These are phyloP conservation scores for Rynchops niger DNA, from an alignment of 2,113 vertebrate species.

Conservation along the genomic window DNA sequence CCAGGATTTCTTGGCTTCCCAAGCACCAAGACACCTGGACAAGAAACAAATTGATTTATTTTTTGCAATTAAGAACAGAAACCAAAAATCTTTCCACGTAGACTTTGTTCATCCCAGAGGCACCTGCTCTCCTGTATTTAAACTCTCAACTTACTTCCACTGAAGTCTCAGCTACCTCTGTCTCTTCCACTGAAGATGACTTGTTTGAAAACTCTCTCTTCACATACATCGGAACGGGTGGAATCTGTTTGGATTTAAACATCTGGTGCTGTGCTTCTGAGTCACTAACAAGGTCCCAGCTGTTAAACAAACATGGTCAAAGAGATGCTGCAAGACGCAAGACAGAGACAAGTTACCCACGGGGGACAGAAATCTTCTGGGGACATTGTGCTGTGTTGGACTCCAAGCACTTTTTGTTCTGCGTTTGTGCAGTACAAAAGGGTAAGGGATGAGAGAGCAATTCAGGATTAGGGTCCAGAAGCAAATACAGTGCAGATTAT, in stretches of 20 bases:
- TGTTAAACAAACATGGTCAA: not conserved
- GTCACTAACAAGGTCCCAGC: not conserved
- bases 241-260: constrained; percentile 12
- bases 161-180: not conserved
- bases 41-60: not conserved
- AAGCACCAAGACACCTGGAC: not conserved
- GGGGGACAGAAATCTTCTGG: not conserved
- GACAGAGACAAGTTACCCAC: fast-evolving
- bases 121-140: not conserved
- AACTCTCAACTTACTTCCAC: not conserved
- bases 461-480: not conserved
- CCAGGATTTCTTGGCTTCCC: not conserved
- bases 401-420: not conserved
- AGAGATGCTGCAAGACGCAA: not conserved
- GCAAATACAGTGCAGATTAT: not conserved
- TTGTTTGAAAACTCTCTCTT: not conserved
- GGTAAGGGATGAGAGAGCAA: not conserved
- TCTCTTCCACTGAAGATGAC: not conserved
- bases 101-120: not conserved
- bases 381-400: not conserved
- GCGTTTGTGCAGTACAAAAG: not conserved
- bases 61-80: not conserved
- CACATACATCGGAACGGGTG: not conserved
- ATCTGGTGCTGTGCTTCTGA: constrained; percentile 11
- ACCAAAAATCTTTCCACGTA: not conserved